Evolutionary conservation across 2,113 vertebrate genomes (phyloP).

Genomic region (Neodontobutis hainanensis): DNA sequence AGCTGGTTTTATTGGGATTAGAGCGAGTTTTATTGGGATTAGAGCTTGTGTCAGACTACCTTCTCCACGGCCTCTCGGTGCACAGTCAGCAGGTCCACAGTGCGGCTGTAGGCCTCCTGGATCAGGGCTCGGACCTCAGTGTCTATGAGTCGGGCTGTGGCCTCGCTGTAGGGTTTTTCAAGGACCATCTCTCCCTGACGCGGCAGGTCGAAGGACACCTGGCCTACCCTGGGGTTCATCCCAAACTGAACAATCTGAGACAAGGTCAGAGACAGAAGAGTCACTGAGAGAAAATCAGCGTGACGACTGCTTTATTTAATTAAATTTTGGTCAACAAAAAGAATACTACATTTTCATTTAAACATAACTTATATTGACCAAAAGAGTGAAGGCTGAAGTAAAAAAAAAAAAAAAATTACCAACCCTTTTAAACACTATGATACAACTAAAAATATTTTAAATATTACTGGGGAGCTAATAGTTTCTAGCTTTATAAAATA

Average conservation of each 20-base stretch:
- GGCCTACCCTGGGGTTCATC: conserved; percentile 96
- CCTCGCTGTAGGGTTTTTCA: conserved; percentile 97
- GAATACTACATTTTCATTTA: no score
- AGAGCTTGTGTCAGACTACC: conserved; percentile 69
- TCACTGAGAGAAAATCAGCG: not conserved
- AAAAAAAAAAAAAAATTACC: no score
- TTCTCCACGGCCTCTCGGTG: conserved; percentile 93
- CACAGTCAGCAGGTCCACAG: conserved; percentile 82
- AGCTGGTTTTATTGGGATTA: no score
- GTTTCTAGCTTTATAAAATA: no score
- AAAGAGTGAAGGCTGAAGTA: no score
- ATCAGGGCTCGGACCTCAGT: conserved; percentile 89
- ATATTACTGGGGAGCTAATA: no score
- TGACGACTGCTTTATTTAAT: no score
- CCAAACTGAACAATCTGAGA: conserved; percentile 96
- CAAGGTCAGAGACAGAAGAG: not conserved
- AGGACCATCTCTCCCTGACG: conserved; percentile 94
- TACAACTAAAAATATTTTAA: no score
- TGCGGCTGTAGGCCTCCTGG: conserved; percentile 84
- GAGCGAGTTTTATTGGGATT: no score
- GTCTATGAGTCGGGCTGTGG: conserved; percentile 92
- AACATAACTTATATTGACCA: no score
- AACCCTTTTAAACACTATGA: no score
- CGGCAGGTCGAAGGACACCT: conserved; percentile 96
- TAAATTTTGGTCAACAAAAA: no score